Evolutionary conservation across 92 coral and sea anemone genomes (phyloP), one percentile per base, ranked within the genome.

Genomic region (Montipora capitata): DNA sequence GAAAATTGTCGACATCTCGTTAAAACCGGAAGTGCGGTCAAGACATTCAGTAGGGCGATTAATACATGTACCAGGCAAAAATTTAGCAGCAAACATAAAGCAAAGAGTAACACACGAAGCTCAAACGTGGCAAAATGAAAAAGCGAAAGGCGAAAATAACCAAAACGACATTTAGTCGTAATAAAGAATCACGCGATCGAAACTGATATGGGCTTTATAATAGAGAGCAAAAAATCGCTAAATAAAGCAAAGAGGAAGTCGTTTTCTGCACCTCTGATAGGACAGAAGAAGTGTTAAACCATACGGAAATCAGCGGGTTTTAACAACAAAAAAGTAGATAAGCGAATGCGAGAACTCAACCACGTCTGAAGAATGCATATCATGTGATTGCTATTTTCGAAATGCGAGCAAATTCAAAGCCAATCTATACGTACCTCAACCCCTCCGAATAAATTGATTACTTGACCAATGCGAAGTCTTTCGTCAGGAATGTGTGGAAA

Each of bases 361-460:
- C 35, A 18, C 63, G 77, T 72, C 77, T 43, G 44, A 38, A 10
- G 71, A 78, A 78, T 11, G 38, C 61, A 64, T 0, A 40, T n/a
- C 72, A 20, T 63, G 11, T 63, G 68, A 13, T 63, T 3, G 17
- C 10, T 1, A 75, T 20, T 56, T 56, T 20, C 18, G 7, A 3
- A 20, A 57, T 27, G 45, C 61, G 40, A 11, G 48, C 58, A n/a
- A 39, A 3, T 75, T 4, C 65, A 49, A 45, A 41, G 18, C n/a
- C 10, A 80, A 49, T 40, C 38, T 63, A 68, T 4, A 42, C 91
- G 85, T 61, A 95, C 98, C 98, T 95, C 98, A 39, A 95, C 94
- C 85, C 98, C 98, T 48, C 96, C 98, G 85, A 95, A 95, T 43
- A 95, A 71, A 86, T 91, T 82, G 38, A 95, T 61, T 52, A 91